Percentiles rank a stretch among this genome's conserved stretches.
These are phyloP conservation scores for Lysiphlebus fabarum DNA, from an alignment of 1,140 invertebrate genomes.

Conservation along the genomic window DNA sequence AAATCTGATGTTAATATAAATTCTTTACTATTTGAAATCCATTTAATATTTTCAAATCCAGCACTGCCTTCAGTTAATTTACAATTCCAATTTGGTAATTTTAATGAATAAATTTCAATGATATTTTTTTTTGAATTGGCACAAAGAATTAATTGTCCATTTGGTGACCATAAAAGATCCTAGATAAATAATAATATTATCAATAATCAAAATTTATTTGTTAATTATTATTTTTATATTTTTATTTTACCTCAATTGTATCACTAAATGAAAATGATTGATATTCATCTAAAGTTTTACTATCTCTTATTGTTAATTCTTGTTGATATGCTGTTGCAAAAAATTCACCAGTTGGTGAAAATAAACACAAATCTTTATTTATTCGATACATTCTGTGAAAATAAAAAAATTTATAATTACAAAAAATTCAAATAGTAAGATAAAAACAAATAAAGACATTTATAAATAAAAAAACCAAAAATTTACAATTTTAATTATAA, in stretches of 20 bases:
- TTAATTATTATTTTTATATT: conserved; percentile 17
- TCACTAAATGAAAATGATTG: conserved; percentile 39
- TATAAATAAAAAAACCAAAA: too few species aligned
- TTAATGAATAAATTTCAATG: conserved; percentile 44
- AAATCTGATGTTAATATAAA: conserved; percentile 45
- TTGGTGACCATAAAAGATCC: conserved; percentile 47
- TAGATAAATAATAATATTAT: conserved; percentile 29
- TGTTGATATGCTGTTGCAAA: conserved; percentile 43
- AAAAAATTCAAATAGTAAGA: neutral
- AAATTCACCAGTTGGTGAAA: conserved; percentile 45
- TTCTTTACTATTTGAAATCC: conserved; percentile 43
- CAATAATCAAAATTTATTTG: conserved; percentile 3
- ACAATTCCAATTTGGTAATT: conserved; percentile 45
- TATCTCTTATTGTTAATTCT: conserved; percentile 40
- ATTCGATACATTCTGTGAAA: conserved; percentile 30
- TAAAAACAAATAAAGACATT: neutral
- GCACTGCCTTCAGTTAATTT: conserved; percentile 45
- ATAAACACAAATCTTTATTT: conserved; percentile 46
- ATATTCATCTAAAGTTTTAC: conserved; percentile 31
- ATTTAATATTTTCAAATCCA: conserved; percentile 43
- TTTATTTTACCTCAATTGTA: conserved; percentile 47
- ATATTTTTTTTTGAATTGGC: conserved; percentile 41
- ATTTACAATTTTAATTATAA: too few species aligned
- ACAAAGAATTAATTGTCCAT: conserved; percentile 46
- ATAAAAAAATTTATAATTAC: neutral